Percentiles rank a stretch among this genome's conserved stretches.
phyloP scores from a whole-genome alignment of 2,113 vertebrate species.

The Podarcis cretensis region DNA sequence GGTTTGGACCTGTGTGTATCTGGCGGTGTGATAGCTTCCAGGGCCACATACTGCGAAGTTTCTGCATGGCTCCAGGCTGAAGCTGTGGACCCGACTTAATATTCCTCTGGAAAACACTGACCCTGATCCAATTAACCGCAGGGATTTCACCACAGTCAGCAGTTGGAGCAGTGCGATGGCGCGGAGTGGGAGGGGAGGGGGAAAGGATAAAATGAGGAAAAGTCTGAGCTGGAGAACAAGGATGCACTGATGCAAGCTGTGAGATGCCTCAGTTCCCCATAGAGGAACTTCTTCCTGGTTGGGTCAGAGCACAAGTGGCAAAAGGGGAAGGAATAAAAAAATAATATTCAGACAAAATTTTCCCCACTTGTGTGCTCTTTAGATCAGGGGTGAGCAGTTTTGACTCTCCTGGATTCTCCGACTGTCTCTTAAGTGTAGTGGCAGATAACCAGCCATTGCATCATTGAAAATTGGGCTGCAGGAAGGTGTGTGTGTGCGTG shows the following conservation, averaged over 20 bases:
- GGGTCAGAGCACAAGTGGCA: not conserved
- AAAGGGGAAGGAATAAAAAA: not conserved
- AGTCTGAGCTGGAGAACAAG: slow-evolving; percentile 29
- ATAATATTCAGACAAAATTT: not conserved
- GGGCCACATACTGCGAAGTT: slow-evolving; percentile 61
- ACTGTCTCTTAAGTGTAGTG: too few species aligned
- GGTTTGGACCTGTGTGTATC: not conserved
- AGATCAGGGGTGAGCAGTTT: accelerated
- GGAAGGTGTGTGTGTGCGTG: too few species aligned
- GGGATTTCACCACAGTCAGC: slow-evolving; percentile 74
- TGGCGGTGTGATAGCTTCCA: slow-evolving; percentile 47
- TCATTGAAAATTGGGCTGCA: too few species aligned
- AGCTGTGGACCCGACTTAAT: slow-evolving; percentile 72
- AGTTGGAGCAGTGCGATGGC: slow-evolving; percentile 33
- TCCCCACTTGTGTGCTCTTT: not conserved
- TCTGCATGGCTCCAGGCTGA: slow-evolving; percentile 39
- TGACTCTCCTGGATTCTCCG: not conserved
- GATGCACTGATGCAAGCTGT: slow-evolving; percentile 18
- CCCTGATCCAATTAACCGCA: slow-evolving; percentile 79
- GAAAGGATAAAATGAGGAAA: slow-evolving; percentile 14
- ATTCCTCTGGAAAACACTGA: slow-evolving; percentile 68
- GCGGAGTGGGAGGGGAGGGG: not conserved
- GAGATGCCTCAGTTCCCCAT: slow-evolving; percentile 47
- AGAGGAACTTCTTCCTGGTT: slow-evolving; percentile 20
- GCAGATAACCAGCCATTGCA: not conserved